Evolutionary conservation across 2,888 invertebrate genomes (phyloP).

Genomic region (Caenorhabditis wallacei): DNA sequence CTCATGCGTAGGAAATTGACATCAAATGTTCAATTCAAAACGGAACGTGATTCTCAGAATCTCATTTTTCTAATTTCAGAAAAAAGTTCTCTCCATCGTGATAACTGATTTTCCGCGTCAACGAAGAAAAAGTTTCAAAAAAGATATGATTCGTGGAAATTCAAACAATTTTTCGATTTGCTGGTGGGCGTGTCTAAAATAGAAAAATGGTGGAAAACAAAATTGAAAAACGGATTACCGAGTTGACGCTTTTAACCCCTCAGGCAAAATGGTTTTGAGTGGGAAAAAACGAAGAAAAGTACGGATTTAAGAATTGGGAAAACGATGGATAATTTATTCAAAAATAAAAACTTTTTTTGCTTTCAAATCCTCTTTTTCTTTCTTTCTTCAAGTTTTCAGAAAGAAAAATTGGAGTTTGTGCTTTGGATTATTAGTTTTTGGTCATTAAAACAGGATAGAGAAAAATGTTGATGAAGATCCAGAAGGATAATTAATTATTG

Average conservation of each 20-base stretch:
- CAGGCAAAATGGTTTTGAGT: conserved; percentile 1
- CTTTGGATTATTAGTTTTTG: conserved; percentile 21
- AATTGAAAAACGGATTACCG: conserved; percentile 21
- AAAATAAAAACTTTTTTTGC: background rate
- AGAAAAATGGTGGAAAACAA: background rate
- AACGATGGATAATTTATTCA: conserved; percentile 28
- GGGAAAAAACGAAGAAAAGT: conserved; percentile 9
- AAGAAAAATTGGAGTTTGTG: conserved; percentile 20
- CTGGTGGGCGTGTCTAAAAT: background rate
- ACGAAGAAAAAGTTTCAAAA: background rate
- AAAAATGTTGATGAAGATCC: background rate
- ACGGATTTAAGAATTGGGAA: conserved; percentile 8
- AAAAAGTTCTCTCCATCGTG: background rate
- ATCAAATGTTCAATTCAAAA: no score
- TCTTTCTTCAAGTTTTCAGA: background rate
- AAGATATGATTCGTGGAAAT: background rate
- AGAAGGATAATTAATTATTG: conserved; percentile 11
- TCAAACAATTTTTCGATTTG: background rate
- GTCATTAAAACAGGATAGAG: conserved; percentile 8
- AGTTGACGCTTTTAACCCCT: background rate
- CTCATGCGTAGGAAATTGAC: no score
- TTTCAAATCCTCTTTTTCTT: conserved; percentile 3
- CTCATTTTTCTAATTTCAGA: no score
- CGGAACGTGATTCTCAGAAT: no score
- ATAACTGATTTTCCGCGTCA: no score